Conservation (phyloP, 2,113 vertebrate genomes). For the Chiloscyllium plagiosum region DNA sequence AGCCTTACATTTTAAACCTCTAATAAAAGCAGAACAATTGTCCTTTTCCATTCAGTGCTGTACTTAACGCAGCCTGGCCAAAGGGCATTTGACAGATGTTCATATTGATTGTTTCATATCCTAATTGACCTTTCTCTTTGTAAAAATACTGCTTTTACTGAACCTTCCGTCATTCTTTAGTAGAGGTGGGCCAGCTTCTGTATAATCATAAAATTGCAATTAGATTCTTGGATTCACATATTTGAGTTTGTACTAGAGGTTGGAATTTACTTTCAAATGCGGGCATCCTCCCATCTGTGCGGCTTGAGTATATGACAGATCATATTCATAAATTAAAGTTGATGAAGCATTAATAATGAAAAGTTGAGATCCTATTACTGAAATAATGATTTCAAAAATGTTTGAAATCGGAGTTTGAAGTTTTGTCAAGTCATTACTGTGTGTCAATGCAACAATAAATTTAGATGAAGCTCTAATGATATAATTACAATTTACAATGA, state of each 20-base stretch:
- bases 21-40: background rate
- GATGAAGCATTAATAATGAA: background rate
- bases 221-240: background rate
- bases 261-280: background rate
- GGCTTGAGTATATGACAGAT: background rate
- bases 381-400: background rate
- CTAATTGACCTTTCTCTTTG: background rate
- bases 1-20: background rate
- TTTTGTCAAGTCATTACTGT: background rate
- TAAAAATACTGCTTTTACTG: background rate
- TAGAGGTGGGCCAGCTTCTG: background rate
- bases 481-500: background rate
- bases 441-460: background rate
- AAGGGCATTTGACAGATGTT: background rate
- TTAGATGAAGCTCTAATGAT: background rate
- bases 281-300: background rate
- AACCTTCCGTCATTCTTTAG: background rate
- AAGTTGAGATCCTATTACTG: background rate
- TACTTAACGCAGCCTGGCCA: background rate
- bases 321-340: background rate
- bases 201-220: background rate
- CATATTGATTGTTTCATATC: background rate
- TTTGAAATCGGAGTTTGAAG: background rate
- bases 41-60: background rate
- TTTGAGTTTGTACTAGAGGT: background rate